Evolutionary conservation across 2,797 vertebrate genomes (phyloP), one percentile per base, ranked within the genome.

Genomic region (Acanthurus tractus): DNA sequence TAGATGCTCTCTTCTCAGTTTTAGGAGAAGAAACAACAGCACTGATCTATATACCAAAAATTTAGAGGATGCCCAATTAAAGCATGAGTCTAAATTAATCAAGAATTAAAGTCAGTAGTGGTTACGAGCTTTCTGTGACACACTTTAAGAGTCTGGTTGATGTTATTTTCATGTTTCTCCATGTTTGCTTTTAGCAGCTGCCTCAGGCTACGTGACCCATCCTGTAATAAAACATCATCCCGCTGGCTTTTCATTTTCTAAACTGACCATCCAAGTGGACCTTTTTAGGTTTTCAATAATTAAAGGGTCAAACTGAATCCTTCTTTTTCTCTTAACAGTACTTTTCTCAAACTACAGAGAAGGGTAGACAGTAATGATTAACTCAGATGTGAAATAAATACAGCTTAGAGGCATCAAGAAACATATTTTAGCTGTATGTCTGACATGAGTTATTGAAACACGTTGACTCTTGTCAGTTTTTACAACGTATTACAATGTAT

Each of bases 241-340:
- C 1, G 0, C 10, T 12, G 38, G n/a, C 45, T 18, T 56, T 69
- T 22, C 12, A 55, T 70, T 63, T 54, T 81, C 52, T 52, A 45
- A 70, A 72, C 3, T 70, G 45, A 56, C 55, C 8, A 3, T 22
- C 56, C 52, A 12, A 49, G 2, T 53, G 38, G 20, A 55, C 44
- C n/a, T 69, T 69, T 74, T 46, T 17, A 46, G 45, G 15, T 17
- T 17, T 2, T 18, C 15, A 46, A 18, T 74, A 68, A 70, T 79
- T 64, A 13, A 74, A 64, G 46, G 36, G 7, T n/a, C 48, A 25
- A 64, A 52, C 2, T 61, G 10, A 14, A 17, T 18, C 17, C 10
- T 14, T 44, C 15, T 14, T 13, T 12, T 44, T 12, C 12, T 12
- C 6, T 7, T 17, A 46, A 15, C 13, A 6, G 42, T 6, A 0